These are phyloP conservation scores for Eupithecia inturbata DNA, from an alignment of 2,888 invertebrate species.

Conservation along the genomic window DNA sequence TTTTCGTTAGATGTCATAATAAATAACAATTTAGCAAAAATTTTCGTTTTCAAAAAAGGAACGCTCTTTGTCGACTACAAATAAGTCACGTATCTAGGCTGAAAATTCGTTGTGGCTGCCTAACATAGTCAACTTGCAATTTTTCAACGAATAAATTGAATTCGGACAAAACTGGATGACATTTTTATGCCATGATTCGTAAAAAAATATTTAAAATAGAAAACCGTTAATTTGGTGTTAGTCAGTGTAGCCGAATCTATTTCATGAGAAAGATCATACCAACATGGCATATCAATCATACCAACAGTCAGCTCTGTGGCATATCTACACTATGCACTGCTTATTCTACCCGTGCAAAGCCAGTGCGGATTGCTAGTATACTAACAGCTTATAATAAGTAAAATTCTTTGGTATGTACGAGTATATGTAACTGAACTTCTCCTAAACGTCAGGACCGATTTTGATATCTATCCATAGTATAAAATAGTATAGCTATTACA, in stretches of 20 bases:
- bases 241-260: not conserved
- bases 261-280: not conserved
- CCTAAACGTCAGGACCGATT: too few relatives aligned
- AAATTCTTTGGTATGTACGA: too few relatives aligned
- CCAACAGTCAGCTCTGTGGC: too few relatives aligned
- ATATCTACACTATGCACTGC: too few relatives aligned
- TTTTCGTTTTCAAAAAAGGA: not conserved
- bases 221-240: not conserved
- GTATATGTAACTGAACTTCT: too few relatives aligned
- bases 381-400: too few relatives aligned
- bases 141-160: constrained; percentile 19
- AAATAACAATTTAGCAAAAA: not conserved
- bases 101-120: constrained; percentile 16
- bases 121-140: constrained; percentile 27
- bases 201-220: not conserved
- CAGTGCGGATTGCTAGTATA: too few relatives aligned
- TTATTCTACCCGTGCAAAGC: too few relatives aligned
- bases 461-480: too few relatives aligned
- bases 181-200: not conserved
- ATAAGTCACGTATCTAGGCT: constrained; percentile 28
- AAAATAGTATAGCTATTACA: too few relatives aligned
- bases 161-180: not conserved
- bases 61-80: not conserved
- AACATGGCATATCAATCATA: too few relatives aligned
- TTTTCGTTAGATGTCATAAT: not conserved